Evolutionary conservation across 2,797 vertebrate species (phyloP), one percentile per base, ranked within the genome.

Genomic region (Labroides dimidiatus): DNA sequence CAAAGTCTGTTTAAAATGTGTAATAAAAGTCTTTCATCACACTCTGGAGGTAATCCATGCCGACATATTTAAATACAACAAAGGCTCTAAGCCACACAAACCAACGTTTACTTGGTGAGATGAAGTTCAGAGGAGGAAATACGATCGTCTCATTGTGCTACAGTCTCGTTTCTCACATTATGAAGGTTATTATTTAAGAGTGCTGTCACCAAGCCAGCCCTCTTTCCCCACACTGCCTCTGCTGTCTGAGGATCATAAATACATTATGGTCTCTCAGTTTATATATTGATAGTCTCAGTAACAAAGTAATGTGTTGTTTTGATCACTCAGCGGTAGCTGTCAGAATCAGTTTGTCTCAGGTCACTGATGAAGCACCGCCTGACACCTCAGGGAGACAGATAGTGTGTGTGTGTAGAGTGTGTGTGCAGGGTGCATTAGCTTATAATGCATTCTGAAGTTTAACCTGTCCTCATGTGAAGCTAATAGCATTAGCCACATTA

Each of bases 141-240:
- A 68, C 74, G 66, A 49, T 73, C 41, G 33, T 65, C 45, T 77
- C 65, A 33, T 33, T 33, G 30, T 33, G 30, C 30, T 33, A 33
- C 30, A 33, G 30, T 33, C 30, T 33, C 30, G 8, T 33, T 33
- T 33, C 30, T 89, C 82, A 80, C 24, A 71, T 80, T 84, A 78
- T 74, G 49, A 24, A 72, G 47, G 58, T 51, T 79, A 60, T 81
- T 87, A 60, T 81, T 87, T 88, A 67, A 83, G 39, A 16, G 63
- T 24, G 53, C 81, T 82, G 84, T 86, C 77, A 84, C 62, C 72
- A 72, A 74, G 68, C 71, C 70, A 76, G 60, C 43, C 62, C n/a
- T 75, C 61, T 68, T 64, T 55, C 64, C 81, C 51, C 44, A 70
- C 6, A 6, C 60, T 73, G 69, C 37, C 24, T 27, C 24, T 27